phyloP scores from a whole-genome alignment of 2,888 invertebrate species.

The Trachelus troglodyta region DNA sequence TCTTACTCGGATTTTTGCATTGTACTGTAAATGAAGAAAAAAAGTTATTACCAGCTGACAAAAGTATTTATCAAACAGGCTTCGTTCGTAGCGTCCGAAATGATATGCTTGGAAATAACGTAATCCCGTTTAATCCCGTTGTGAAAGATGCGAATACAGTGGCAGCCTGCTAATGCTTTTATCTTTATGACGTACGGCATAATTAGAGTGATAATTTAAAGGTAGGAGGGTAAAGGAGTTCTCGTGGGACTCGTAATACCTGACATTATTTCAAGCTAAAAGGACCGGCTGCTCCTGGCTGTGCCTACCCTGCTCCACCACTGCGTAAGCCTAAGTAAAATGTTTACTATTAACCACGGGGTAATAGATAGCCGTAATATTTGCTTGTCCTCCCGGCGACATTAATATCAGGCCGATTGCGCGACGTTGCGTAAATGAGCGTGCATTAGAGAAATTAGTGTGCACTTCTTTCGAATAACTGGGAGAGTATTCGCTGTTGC shows the following conservation, averaged over 20 bases:
- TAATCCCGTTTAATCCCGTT: conserved; percentile 34
- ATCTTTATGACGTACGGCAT: conserved; percentile 49
- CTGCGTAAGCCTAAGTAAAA: conserved; percentile 48
- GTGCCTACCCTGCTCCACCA: conserved; percentile 25
- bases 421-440: conserved; percentile 1
- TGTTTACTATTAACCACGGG: conserved; percentile 47
- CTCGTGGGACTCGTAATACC: conserved; percentile 50
- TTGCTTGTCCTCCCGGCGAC: neutral
- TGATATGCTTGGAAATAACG: conserved; percentile 1
- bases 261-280: conserved; percentile 53
- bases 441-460: conserved; percentile 6
- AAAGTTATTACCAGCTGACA: neutral
- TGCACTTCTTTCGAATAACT: neutral
- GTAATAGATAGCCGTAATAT: conserved; percentile 14
- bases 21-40: neutral
- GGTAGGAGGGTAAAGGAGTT: conserved; percentile 35
- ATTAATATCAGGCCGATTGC: conserved; percentile 5
- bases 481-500: neutral
- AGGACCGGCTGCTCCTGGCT: conserved; percentile 31
- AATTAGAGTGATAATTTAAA: conserved; percentile 58
- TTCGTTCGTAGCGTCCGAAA: neutral
- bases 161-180: conserved; percentile 25
- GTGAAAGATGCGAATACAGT: conserved; percentile 3
- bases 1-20: too few species aligned
- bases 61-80: neutral